A percentile compares a stretch with the other conserved stretches of the same genome.
phyloP scores from a whole-genome alignment of 2,113 vertebrate species.

The Porphyrio hochstetteri region DNA sequence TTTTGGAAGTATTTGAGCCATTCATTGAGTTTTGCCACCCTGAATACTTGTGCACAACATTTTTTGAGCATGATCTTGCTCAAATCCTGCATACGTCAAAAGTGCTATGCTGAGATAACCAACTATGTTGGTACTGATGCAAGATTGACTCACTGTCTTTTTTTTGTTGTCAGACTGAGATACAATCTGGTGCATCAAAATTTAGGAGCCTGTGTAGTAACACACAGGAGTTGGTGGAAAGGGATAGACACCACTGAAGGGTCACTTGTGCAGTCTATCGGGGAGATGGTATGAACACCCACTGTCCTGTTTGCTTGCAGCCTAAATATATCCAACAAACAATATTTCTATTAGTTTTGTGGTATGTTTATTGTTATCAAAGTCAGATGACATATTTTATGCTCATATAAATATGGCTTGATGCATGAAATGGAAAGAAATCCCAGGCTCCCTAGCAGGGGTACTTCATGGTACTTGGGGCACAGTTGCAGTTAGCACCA shows the following conservation, averaged over 20 bases:
- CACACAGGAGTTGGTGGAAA: background rate
- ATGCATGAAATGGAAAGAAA: background rate
- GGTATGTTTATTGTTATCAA: background rate
- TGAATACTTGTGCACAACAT: background rate
- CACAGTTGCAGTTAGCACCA: background rate
- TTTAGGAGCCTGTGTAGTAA: background rate
- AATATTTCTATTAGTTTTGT: background rate
- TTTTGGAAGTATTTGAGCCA: background rate
- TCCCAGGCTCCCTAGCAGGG: background rate
- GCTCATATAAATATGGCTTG: background rate
- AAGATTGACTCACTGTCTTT: background rate
- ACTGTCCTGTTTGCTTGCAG: background rate
- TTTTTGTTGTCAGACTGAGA: background rate
- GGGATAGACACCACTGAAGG: background rate
- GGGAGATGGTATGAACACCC: background rate
- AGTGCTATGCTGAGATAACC: background rate
- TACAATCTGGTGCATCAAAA: background rate
- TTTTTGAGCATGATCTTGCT: background rate
- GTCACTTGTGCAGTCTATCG: background rate
- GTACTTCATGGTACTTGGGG: rapidly evolving
- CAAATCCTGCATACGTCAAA: background rate
- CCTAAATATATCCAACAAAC: background rate
- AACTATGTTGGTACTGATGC: background rate
- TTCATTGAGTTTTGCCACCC: background rate
- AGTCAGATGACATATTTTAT: background rate